Base-by-base conservation (phyloP, 2,113 vertebrate genomes). In the Chloroceryle aenea region DNA sequence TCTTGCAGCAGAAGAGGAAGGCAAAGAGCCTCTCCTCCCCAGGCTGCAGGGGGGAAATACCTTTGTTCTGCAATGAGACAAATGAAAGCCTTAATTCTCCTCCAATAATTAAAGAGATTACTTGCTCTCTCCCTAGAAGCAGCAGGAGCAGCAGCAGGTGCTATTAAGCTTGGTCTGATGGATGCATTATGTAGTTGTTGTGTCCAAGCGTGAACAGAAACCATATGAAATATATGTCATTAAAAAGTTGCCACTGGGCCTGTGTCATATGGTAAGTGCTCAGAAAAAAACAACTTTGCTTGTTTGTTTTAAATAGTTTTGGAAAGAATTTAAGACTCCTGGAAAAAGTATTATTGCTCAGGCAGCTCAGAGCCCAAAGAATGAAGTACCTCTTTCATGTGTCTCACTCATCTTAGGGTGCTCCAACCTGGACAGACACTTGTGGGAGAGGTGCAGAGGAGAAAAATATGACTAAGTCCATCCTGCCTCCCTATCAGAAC, bases 101-200 rank as follows among this genome's bases (percentile, higher is more conserved):
- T 92, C 85, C 80, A 93, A 85, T 91, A 93, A 96, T 89, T 92
- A 95, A 89, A 93, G 81, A 93, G 86, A 94, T 94, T 78, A 85
- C 68, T 84, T 93, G 69, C 34, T 96, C 42, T 76, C 89, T 87
- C 73, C 87, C 85, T 61, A 92, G 92, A 16, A 96, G 62, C 90
- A 93, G 93, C 92, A 90, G 93, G 91, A 93, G 79, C 47, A 96
- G 73, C 88, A 93, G 83, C 88, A 94, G 93, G 80, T 91, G 80
- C 32, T 89, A 75, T 88, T 89, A 74, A 1, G 16, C 66, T 81
- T 4, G 2, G 78, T 67, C 82, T 56, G 0, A 29, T n/a, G 71
- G 56, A 20, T 77, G 48, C 71, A 55, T 89, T 92, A 91, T 68
- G 40, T 68, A 83, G 45, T 27, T 9, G 2, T 59, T 75, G 66